phyloP scores from a whole-genome alignment of 2,888 invertebrate genomes.

The Cataglyphis altisquamis region DNA sequence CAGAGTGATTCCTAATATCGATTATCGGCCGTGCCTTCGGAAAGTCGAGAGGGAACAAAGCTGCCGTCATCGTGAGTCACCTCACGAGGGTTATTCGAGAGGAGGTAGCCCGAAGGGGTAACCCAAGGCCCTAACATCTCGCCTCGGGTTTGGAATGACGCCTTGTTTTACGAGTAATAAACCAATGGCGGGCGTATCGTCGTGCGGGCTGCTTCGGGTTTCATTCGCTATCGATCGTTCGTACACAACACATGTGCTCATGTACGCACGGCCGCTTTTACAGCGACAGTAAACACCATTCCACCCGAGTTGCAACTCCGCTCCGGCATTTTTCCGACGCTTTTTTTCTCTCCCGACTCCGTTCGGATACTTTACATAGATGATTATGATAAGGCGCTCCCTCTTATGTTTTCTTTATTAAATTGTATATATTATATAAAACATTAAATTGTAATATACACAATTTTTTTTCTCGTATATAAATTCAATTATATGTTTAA shows the following conservation, averaged over 20 bases:
- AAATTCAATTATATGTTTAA: neutral
- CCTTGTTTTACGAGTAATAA: conserved; percentile 64
- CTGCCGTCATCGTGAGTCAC: conserved; percentile 45
- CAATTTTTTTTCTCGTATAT: neutral
- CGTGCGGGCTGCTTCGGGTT: conserved; percentile 60
- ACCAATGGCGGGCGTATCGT: conserved; percentile 67
- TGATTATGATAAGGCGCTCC: conserved; percentile 12
- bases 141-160: conserved; percentile 53
- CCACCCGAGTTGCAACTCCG: conserved; percentile 8
- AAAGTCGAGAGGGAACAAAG: conserved; percentile 36
- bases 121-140: conserved; percentile 53
- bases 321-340: conserved; percentile 25
- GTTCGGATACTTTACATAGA: neutral
- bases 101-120: conserved; percentile 3
- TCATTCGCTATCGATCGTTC: conserved; percentile 68
- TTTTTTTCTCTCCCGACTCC: neutral
- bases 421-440: neutral
- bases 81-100: conserved; percentile 21
- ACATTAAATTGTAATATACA: neutral
- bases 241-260: conserved; percentile 11
- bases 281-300: conserved; percentile 34
- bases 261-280: conserved; percentile 56
- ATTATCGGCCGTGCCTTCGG: conserved; percentile 42
- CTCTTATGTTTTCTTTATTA: neutral
- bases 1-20: conserved; percentile 42